Evolutionary conservation across 2,888 invertebrate species (phyloP).

Genomic region (Petrolisthes manimaculis): DNA sequence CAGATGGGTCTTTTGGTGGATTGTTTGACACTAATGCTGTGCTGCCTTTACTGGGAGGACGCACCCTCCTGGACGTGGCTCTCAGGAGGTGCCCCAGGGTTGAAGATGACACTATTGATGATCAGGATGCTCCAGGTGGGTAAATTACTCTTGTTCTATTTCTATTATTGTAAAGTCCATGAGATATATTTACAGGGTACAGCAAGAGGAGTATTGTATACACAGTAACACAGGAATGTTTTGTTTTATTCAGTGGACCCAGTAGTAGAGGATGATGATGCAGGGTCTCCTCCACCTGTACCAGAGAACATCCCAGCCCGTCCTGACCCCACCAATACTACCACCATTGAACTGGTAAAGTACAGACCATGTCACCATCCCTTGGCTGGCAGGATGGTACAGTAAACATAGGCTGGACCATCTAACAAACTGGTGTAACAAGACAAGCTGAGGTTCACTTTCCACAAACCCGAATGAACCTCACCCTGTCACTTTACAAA

Average conservation of each 20-base stretch:
- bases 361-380: background rate
- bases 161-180: background rate
- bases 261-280: background rate
- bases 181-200: background rate
- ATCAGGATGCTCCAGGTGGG: conserved; percentile 35
- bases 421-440: no score
- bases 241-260: conserved; percentile 11
- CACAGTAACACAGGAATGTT: background rate
- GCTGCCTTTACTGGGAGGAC: conserved; percentile 62
- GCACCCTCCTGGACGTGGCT: conserved; percentile 57
- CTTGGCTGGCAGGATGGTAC: background rate
- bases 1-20: conserved; percentile 64
- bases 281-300: conserved; percentile 7
- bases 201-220: background rate
- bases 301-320: conserved; percentile 18
- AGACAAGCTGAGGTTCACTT: no score
- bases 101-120: conserved; percentile 37
- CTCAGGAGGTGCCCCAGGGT: conserved; percentile 50
- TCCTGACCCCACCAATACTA: conserved; percentile 34
- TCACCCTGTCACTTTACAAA: no score
- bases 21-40: conserved; percentile 66
- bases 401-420: background rate
- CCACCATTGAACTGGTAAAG: background rate
- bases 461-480: no score
- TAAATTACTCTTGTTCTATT: background rate